Base-by-base conservation (phyloP, 2,797 vertebrate genomes). In the Apogon hyalosoma region DNA sequence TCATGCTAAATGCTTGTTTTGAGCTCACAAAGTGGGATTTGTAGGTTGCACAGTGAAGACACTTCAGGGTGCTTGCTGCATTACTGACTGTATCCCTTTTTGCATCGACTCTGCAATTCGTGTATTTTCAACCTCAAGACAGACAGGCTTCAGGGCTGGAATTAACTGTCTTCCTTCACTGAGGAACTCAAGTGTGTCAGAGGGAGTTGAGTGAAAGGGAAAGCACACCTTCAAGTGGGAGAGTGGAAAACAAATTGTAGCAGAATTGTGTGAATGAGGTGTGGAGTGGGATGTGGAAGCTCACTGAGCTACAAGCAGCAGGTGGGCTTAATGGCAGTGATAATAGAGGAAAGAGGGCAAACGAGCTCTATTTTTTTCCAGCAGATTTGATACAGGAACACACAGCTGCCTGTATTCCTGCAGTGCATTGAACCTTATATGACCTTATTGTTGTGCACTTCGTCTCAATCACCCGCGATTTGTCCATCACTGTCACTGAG, bases 221-320 rank as follows among this genome's bases (percentile, higher is more conserved):
- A 63, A 38, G 31, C 36, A 28, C 41, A 69, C 52, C 38, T 77
- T 33, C 70, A 55, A 69, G 38, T 31, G 45, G 55, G 18, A 48
- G 46, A 55, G 61, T 54, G 24, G 61, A 77, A 77, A 76, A 79
- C 11, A 63, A 82, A 75, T 40, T 54, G 77, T 57, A 42, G 46
- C 38, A 61, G 31, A 65, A 65, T 33, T 6, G 48, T 69, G 66
- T 59, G 55, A 81, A 73, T 71, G 71, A 84, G 54, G 48, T 63
- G 52, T 68, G 21, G 60, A 75, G 58, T 48, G 56, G 47, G 59
- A 77, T 69, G 58, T 55, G 49, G 69, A 66, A 42, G 52, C 75
- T 78, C 49, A 41, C n/a, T 58, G 47, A 57, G 50, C 38, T 68
- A 12, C 6, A 54, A 64, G 56, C 73, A 77, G 69, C 65, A 75